A percentile compares a stretch with the other conserved stretches of the same genome.
Evolutionary conservation across 2,113 vertebrate genomes (phyloP).

Genomic region (Triplophysa siluroides): DNA sequence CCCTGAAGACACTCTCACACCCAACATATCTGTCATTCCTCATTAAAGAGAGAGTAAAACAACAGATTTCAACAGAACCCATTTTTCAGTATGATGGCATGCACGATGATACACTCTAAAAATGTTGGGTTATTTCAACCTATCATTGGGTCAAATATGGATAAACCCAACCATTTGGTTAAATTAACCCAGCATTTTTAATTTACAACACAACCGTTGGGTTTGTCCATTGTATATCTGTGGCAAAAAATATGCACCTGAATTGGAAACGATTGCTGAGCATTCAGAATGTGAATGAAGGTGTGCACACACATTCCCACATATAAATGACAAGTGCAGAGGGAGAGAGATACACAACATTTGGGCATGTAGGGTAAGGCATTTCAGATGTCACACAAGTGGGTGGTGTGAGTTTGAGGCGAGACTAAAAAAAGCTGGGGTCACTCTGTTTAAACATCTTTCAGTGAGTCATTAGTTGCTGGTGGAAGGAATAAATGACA

Average conservation of each 20-base stretch:
- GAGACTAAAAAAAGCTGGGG: constrained; percentile 15
- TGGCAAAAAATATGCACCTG: neutral
- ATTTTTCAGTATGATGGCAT: no score
- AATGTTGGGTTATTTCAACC: no score
- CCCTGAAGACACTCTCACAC: constrained; percentile 6
- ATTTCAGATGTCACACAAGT: constrained; percentile 1
- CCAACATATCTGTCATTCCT: constrained; percentile 24
- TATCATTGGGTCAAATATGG: no score
- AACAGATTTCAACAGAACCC: constrained; percentile 13
- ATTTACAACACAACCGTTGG: no score
- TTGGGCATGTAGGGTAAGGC: neutral
- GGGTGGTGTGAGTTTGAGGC: neutral
- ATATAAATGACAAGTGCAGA: constrained; percentile 2
- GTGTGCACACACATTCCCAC: neutral
- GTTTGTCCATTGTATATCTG: neutral
- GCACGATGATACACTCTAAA: no score
- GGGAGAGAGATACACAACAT: neutral
- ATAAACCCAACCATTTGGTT: no score
- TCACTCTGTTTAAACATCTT: constrained; percentile 22
- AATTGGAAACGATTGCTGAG: neutral
- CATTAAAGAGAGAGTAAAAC: constrained; percentile 28
- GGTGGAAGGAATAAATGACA: constrained; percentile 23
- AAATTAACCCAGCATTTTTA: no score
- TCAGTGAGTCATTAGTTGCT: constrained; percentile 24
- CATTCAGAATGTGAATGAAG: neutral